phyloP scores from a whole-genome alignment of 2,113 vertebrate species.

The Tychaedon coryphoeus region DNA sequence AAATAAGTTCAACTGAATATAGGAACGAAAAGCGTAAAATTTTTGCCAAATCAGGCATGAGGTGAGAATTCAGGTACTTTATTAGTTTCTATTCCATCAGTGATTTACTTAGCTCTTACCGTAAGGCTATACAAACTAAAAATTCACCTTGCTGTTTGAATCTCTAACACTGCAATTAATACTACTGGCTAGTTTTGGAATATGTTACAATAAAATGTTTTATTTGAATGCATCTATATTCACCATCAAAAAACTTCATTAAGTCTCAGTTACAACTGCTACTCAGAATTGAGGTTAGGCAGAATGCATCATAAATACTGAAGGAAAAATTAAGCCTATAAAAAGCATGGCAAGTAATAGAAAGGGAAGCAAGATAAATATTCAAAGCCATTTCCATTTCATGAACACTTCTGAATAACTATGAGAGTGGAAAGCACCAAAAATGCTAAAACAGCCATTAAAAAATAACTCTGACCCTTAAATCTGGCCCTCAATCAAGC shows the following conservation, averaged over 20 bases:
- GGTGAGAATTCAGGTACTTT: neutral
- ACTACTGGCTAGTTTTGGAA: neutral
- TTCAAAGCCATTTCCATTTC: slow-evolving; percentile 40
- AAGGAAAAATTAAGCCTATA: slow-evolving; percentile 43
- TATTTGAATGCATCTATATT: neutral
- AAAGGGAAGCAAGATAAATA: slow-evolving; percentile 36
- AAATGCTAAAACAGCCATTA: slow-evolving; percentile 20
- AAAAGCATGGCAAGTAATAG: slow-evolving; percentile 25
- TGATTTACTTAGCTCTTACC: neutral
- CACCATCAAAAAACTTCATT: slow-evolving; percentile 19
- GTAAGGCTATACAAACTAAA: neutral
- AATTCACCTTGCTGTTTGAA: neutral
- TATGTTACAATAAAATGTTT: slow-evolving; percentile 6
- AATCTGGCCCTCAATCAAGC: slow-evolving; percentile 14
- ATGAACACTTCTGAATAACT: slow-evolving; percentile 12
- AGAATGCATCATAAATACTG: slow-evolving; percentile 9
- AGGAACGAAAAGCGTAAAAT: neutral
- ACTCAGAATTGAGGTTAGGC: neutral
- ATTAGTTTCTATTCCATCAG: neutral
- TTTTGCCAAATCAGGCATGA: neutral
- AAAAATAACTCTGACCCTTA: slow-evolving; percentile 31
- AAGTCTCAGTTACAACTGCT: neutral
- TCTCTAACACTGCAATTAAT: neutral
- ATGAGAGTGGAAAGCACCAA: neutral
- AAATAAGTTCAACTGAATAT: neutral